Conservation (phyloP, 2,797 vertebrate genomes). For the Myotis findleyi region DNA sequence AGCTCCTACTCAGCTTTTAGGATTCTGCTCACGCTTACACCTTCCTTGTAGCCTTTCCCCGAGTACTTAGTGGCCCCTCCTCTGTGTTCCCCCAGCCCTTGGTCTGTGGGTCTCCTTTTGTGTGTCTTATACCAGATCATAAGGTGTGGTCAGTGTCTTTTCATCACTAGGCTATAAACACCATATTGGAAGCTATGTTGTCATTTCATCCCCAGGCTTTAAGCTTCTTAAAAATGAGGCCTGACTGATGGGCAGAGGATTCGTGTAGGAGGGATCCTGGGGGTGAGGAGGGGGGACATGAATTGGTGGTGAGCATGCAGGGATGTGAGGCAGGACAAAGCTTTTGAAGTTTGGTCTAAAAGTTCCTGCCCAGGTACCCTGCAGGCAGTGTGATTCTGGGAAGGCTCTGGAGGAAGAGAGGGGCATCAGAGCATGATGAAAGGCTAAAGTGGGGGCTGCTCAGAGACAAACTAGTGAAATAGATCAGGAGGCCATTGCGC, state of each 20-base stretch:
- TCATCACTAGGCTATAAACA: not conserved
- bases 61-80: not conserved
- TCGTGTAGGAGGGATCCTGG: accelerated
- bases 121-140: accelerated
- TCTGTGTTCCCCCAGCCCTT: not conserved
- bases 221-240: not conserved
- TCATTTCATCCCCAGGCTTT: not conserved
- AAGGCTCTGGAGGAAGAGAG: not conserved
- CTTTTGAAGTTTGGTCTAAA: not conserved
- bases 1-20: not conserved
- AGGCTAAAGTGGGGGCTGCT: not conserved
- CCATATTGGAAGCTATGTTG: not conserved
- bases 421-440: accelerated
- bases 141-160: not conserved
- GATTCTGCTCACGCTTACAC: not conserved
- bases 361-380: not conserved
- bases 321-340: not conserved
- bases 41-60: not conserved
- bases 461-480: not conserved
- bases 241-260: not conserved
- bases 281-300: no score
- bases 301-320: no score
- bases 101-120: not conserved
- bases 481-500: not conserved
- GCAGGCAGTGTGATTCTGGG: not conserved